Evolutionary conservation across 2,113 vertebrate species (phyloP).

Genomic region (Neogale vison): DNA sequence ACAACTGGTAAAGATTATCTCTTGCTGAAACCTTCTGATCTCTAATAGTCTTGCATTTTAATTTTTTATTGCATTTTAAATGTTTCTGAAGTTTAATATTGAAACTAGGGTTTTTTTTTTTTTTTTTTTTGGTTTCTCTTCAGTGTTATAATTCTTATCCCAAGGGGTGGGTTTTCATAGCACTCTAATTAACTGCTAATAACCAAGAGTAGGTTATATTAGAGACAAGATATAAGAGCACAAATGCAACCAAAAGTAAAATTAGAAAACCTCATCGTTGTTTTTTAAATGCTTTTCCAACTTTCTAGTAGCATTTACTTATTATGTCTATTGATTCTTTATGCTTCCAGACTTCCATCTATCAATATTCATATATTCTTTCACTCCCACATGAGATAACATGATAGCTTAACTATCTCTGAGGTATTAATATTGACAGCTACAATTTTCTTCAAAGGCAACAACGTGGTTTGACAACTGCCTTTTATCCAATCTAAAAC

Average conservation of each 20-base stretch:
- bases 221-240: not conserved
- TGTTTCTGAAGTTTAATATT: not conserved
- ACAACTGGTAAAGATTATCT: not conserved
- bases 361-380: not conserved
- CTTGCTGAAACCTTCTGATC: not conserved
- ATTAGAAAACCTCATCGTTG: not conserved
- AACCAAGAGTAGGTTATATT: not conserved
- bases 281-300: not conserved
- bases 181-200: not conserved
- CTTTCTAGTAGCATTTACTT: not conserved
- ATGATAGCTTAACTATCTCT: not conserved
- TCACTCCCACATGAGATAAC: not conserved
- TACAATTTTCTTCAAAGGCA: not conserved
- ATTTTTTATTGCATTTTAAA: constrained; percentile 15
- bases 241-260: not conserved
- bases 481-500: constrained; percentile 32
- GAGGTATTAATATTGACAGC: not conserved
- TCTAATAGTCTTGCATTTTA: not conserved
- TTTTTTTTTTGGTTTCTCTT: not conserved
- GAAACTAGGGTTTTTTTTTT: not conserved
- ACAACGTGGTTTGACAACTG: not conserved
- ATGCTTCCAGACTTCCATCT: not conserved
- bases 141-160: not conserved
- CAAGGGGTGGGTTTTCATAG: not conserved
- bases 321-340: not conserved